Base-by-base conservation (phyloP, 35 echinoderm and acorn worm species). In the Hemicentrotus pulcherrimus region DNA sequence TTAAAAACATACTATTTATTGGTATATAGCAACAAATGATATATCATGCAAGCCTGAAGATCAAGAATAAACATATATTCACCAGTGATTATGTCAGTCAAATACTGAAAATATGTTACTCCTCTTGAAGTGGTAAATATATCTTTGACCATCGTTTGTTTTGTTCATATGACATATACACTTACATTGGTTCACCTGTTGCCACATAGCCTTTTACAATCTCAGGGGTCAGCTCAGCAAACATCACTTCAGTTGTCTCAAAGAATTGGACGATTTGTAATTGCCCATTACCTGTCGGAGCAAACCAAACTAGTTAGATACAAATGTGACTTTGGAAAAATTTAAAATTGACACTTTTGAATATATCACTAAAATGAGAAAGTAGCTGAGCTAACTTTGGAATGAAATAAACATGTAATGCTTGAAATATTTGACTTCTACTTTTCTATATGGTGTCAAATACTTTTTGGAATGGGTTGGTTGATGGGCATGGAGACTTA, bases 111-210 rank as follows among this genome's bases (percentile, higher is more conserved):
- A 32, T 15, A 86, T 86, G 32, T 22, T 86, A 86, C 3, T n/a
- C 4, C 24, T 30, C n/a, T 33, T 31, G 19, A 86, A 86, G 2
- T 86, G 12, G 32, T 11, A 85, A 85, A 19, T 85, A 85, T 85
- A 86, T 31, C 32, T 86, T 86, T 2, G 28, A 22, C 8, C 13
- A 86, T 18, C 4, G 12, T 30, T 86, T 6, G 9, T 31, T 30
- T 22, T 86, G 28, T 86, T 8, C 4, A 86, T 32, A 31, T 86
- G 86, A 31, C 8, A 31, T 0, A 86, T 11, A 90, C 28, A 97
- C 98, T 97, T 96, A 99, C 98, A 99, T 92, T 48, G 98, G 96
- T 97, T 99, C 98, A 28, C 97, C 98, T 32, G 98, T 96, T 13
- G 89, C 97, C 24, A 99, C 94, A 71, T 99, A 99, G 30, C 88